Percentiles rank a stretch among this genome's conserved stretches.
phyloP scores from a whole-genome alignment of 2,113 vertebrate species.

The Axis porcinus region DNA sequence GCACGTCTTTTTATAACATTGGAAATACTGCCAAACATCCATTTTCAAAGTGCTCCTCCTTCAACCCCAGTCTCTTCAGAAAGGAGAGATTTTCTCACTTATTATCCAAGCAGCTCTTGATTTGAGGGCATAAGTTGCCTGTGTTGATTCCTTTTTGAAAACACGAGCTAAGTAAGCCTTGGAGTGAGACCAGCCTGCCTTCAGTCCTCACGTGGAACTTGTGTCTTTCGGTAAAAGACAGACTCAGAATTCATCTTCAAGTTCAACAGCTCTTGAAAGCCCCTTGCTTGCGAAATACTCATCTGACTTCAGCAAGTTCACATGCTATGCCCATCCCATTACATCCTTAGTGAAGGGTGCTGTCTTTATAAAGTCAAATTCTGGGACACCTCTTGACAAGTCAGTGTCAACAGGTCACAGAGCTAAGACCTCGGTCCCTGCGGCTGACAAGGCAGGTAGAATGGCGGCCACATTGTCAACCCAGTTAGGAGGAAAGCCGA shows the following conservation, averaged over 20 bases:
- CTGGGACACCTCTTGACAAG: not conserved
- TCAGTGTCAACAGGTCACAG: accelerated
- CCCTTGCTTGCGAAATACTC: not conserved
- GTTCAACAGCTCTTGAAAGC: not conserved
- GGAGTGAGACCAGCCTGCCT: not conserved
- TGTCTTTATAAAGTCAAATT: not conserved
- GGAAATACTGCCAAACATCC: not conserved
- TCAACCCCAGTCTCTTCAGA: accelerated
- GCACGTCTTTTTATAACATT: accelerated
- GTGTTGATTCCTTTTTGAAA: not conserved
- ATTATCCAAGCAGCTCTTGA: not conserved
- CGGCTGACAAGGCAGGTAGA: accelerated
- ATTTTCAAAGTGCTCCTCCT: not conserved
- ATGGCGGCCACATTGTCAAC: accelerated
- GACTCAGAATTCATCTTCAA: not conserved
- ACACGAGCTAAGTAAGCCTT: accelerated
- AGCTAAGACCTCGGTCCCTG: accelerated
- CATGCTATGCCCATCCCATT: accelerated
- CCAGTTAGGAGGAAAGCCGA: not conserved
- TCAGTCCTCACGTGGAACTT: not conserved
- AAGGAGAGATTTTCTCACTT: not conserved
- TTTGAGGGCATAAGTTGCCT: not conserved
- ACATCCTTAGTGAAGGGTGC: accelerated
- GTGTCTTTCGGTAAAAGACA: not conserved
- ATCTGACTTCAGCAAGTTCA: accelerated